A percentile compares a stretch with the other conserved stretches of the same genome.
Evolutionary conservation across 2,113 vertebrate species (phyloP).

Genomic region (Syngnathus floridae): DNA sequence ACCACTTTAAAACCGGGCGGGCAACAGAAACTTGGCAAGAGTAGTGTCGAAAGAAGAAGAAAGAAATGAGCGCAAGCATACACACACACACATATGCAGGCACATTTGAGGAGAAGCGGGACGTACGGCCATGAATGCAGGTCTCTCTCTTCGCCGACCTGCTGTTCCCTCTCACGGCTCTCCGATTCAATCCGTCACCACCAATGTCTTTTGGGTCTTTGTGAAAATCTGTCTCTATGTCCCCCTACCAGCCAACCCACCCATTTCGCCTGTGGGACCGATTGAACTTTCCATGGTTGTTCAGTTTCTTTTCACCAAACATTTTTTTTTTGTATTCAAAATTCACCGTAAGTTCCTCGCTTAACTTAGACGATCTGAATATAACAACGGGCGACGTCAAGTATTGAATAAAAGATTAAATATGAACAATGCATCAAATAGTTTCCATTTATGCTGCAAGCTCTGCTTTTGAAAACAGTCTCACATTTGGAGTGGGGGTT

Average conservation of each 20-base stretch:
- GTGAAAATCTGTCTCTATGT: constrained; percentile 19
- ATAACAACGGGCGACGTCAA: not conserved
- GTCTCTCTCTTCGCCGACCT: constrained; percentile 47
- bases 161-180: constrained; percentile 54
- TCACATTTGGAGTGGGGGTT: constrained; percentile 13
- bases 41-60: constrained; percentile 21
- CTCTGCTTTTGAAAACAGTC: not conserved
- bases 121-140: constrained; percentile 50
- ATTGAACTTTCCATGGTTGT: constrained; percentile 18
- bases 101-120: constrained; percentile 44
- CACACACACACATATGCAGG: constrained; percentile 6
- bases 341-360: not conserved
- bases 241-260: not conserved
- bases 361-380: not conserved
- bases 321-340: not conserved
- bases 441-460: not conserved
- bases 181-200: constrained; percentile 41
- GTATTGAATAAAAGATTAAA: not conserved
- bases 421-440: not conserved
- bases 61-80: constrained; percentile 25
- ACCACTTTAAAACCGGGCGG: constrained; percentile 60
- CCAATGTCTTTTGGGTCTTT: constrained; percentile 22
- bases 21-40: constrained; percentile 46
- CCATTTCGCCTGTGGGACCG: constrained; percentile 12
- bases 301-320: constrained; percentile 6